These are phyloP conservation scores for Fundulus diaphanus DNA, from an alignment of 2,797 vertebrate genomes.

Conservation along the genomic window DNA sequence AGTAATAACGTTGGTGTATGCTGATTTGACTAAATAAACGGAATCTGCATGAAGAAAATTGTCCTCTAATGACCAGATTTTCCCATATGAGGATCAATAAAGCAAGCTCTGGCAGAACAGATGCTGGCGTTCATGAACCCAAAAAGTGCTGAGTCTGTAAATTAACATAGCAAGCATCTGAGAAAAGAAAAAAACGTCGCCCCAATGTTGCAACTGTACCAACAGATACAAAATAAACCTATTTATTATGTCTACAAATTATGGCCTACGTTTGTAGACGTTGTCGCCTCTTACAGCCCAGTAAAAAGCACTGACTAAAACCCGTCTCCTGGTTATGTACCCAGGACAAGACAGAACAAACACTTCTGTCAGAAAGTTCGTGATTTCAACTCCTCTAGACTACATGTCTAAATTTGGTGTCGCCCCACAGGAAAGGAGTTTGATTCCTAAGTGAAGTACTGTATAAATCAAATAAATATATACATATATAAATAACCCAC, in stretches of 20 bases:
- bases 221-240: background rate
- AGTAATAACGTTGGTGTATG: too few relatives aligned
- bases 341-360: constrained; percentile 42
- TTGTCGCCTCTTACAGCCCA: constrained; percentile 6
- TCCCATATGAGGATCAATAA: background rate
- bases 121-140: too few relatives aligned
- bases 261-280: constrained; percentile 5
- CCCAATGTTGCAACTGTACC: too few relatives aligned
- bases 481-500: background rate
- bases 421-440: constrained; percentile 5
- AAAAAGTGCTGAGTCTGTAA: too few relatives aligned
- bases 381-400: constrained; percentile 12
- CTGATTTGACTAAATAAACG: background rate
- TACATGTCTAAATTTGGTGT: constrained; percentile 25
- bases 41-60: background rate
- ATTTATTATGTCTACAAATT: background rate
- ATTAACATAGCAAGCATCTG: background rate
- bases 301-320: constrained; percentile 10
- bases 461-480: constrained; percentile 2
- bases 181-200: background rate
- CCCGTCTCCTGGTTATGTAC: constrained; percentile 14
- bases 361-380: constrained; percentile 41
- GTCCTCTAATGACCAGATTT: background rate
- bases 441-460: background rate
- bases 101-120: too few relatives aligned